These are phyloP conservation scores for Helogale parvula DNA, from an alignment of 2,113 vertebrate genomes.

Conservation along the genomic window DNA sequence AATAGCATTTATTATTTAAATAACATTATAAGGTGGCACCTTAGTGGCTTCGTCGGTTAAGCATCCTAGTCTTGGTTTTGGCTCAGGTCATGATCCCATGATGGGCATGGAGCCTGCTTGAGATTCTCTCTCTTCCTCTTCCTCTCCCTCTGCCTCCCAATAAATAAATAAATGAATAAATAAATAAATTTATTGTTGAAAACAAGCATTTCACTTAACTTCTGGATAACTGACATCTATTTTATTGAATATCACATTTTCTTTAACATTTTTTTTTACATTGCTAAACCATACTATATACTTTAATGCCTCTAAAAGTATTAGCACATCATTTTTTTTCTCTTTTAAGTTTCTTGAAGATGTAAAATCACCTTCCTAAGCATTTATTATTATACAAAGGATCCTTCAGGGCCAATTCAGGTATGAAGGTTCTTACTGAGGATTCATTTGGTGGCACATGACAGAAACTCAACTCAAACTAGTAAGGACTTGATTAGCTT, in stretches of 20 bases:
- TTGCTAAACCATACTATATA: background rate
- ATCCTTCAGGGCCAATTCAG: background rate
- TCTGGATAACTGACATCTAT: background rate
- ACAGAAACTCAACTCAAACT: background rate
- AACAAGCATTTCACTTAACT: background rate
- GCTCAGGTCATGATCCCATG: no score
- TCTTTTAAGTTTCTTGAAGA: background rate
- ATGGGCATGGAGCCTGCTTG: no score
- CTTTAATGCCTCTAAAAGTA: constrained; percentile 13
- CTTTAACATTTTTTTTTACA: background rate
- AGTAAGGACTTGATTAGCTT: background rate
- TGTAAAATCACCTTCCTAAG: background rate
- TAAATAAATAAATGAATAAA: no score
- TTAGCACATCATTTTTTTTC: background rate
- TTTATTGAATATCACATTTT: constrained; percentile 10
- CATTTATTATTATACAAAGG: background rate
- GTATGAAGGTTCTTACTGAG: background rate
- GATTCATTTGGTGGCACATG: background rate
- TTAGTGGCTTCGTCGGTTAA: no score
- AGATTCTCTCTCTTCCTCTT: no score
- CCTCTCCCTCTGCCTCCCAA: no score
- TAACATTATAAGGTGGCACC: no score
- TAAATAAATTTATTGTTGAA: background rate
- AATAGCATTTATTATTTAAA: background rate
- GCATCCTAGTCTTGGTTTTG: no score